A percentile compares a stretch with the other conserved stretches of the same genome.
Conservation (phyloP, 2,888 invertebrate species). For the Dolomedes plantarius region DNA sequence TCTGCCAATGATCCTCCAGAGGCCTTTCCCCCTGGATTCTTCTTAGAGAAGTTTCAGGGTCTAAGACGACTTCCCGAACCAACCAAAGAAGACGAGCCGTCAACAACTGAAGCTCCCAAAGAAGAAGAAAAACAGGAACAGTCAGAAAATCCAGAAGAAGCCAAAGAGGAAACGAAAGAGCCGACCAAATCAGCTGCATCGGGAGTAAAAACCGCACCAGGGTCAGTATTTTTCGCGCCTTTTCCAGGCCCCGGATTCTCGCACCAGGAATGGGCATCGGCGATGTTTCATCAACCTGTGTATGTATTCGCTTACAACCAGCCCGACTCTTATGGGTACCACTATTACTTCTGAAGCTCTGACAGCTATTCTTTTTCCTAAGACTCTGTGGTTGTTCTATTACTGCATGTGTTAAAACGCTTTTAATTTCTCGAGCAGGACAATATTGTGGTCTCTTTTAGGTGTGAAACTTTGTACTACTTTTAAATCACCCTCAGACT, state of each 20-base stretch:
- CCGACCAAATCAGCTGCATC: not conserved
- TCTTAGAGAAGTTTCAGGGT: conserved; percentile 33
- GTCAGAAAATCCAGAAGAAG: not conserved
- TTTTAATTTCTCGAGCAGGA: too few species aligned
- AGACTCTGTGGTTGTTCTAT: conserved; percentile 39
- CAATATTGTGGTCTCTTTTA: too few species aligned
- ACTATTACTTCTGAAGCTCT: conserved; percentile 57
- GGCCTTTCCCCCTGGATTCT: conserved; percentile 55
- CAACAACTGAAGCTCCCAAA: not conserved
- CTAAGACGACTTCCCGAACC: conserved; percentile 62
- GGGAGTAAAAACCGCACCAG: not conserved
- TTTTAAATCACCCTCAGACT: too few species aligned
- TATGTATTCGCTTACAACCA: conserved; percentile 66
- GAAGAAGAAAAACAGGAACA: conserved; percentile 20
- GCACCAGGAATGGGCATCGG: conserved; percentile 40
- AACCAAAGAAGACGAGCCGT: conserved; percentile 24
- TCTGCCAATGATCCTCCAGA: conserved; percentile 54
- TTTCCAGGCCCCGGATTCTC: conserved; percentile 26
- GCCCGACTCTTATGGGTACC: conserved; percentile 67
- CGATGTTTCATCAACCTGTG: conserved; percentile 65
- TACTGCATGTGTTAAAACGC: conserved; percentile 39
- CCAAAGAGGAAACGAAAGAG: not conserved
- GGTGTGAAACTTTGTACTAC: too few species aligned
- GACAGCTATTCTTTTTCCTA: conserved; percentile 13
- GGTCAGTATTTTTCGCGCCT: not conserved